Evolutionary conservation across 2,888 invertebrate species (phyloP).

Genomic region (Eristalis arbustorum): DNA sequence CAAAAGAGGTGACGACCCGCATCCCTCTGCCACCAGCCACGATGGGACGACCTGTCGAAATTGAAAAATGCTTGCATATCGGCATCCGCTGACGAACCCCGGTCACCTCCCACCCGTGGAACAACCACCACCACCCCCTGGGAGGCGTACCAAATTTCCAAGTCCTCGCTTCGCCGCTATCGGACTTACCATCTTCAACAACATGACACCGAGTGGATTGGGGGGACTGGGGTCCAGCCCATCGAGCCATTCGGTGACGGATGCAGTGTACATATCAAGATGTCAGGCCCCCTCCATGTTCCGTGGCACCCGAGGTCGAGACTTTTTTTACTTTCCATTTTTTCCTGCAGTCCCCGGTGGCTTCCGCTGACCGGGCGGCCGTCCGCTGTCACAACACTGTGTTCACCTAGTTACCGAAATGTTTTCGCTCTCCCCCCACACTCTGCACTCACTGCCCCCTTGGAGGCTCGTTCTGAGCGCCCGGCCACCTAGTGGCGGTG

Average conservation of each 20-base stretch:
- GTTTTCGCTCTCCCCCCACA: slow-evolving; percentile 10
- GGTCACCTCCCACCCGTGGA: not conserved
- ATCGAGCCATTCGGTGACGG: slow-evolving; percentile 8
- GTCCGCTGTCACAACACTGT: slow-evolving; percentile 5
- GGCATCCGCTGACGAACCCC: not conserved
- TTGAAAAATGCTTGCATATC: not conserved
- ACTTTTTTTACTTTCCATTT: not conserved
- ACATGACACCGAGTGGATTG: not conserved
- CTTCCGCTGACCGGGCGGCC: not conserved
- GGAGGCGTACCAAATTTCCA: not conserved
- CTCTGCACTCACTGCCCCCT: not conserved
- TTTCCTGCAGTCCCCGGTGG: not conserved
- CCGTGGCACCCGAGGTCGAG: not conserved
- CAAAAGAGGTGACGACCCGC: not conserved
- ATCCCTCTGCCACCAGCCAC: not conserved
- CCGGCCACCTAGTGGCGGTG: slow-evolving; percentile 18
- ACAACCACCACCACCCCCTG: not conserved
- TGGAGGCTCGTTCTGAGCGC: not conserved
- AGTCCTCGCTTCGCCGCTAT: not conserved
- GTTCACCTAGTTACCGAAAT: slow-evolving; percentile 54
- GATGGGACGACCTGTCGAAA: not conserved
- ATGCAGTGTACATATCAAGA: slow-evolving; percentile 25
- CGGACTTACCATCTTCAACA: not conserved
- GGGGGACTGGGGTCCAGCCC: not conserved
- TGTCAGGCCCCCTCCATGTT: slow-evolving; percentile 28